Conservation (phyloP, 2,113 vertebrate genomes). For the Amphilophus citrinellus region DNA sequence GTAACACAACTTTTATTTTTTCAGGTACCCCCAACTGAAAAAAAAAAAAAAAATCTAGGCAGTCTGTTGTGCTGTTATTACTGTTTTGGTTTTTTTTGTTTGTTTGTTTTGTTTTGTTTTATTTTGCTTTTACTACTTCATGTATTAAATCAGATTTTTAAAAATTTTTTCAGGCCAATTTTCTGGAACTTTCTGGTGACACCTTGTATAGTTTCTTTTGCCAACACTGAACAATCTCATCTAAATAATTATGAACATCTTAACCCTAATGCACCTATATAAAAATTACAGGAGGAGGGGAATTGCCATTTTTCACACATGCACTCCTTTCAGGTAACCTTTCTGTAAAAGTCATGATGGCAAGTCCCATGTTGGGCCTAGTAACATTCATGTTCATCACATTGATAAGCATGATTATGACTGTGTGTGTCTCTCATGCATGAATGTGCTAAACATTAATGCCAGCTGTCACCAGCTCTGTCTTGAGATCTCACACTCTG, state of each 20-base stretch:
- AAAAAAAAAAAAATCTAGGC: neutral
- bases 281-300: neutral
- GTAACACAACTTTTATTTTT: neutral
- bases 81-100: too few species aligned
- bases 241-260: neutral
- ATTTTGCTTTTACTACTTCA: neutral
- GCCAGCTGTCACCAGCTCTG: neutral
- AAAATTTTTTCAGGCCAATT: neutral
- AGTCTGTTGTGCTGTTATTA: neutral
- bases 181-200: neutral
- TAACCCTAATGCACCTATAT: neutral
- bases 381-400: too few species aligned
- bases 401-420: too few species aligned
- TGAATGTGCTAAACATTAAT: neutral
- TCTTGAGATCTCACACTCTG: neutral
- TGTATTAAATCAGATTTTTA: neutral
- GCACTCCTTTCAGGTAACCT: too few species aligned
- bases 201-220: neutral
- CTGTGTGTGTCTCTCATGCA: neutral
- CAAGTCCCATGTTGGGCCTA: too few species aligned
- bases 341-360: too few species aligned
- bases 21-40: neutral
- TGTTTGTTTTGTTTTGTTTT: neutral
- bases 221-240: neutral
- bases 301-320: neutral